These are phyloP conservation scores for Heteropelma amictum DNA, from an alignment of 2,888 invertebrate genomes.

Conservation along the genomic window DNA sequence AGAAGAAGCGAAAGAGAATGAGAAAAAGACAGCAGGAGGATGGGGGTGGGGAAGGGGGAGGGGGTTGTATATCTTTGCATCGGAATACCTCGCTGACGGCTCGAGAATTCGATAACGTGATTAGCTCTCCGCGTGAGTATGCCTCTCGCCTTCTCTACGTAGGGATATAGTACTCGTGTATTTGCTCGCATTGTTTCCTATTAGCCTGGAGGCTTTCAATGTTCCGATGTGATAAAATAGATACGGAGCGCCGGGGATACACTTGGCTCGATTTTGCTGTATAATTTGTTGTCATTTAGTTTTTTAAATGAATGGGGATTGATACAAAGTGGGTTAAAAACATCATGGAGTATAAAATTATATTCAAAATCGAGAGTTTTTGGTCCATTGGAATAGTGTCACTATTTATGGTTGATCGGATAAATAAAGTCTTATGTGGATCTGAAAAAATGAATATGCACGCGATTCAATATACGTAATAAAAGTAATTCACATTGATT, in stretches of 20 bases:
- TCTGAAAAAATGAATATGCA: no score
- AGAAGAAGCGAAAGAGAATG: neutral
- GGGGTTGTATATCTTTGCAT: conserved; percentile 72
- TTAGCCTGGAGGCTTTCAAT: conserved; percentile 14
- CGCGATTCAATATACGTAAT: no score
- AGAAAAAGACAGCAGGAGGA: neutral
- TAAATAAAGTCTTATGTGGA: no score
- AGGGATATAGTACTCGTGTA: neutral
- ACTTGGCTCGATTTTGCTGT: neutral
- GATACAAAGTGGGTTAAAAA: no score
- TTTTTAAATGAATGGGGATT: no score
- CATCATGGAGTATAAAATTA: no score
- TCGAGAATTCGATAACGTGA: conserved; percentile 77
- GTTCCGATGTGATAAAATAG: neutral
- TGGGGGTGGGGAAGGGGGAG: neutral
- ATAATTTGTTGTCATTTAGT: neutral
- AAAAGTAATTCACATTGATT: no score
- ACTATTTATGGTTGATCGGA: no score
- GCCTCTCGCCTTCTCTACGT: conserved; percentile 9
- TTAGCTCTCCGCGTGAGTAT: conserved; percentile 69
- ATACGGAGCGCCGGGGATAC: neutral
- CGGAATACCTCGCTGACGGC: conserved; percentile 75
- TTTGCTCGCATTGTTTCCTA: conserved; percentile 40
- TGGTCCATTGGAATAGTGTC: no score
- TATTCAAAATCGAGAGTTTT: no score